A percentile compares a stretch with the other conserved stretches of the same genome.
Conservation (phyloP, 2,888 invertebrate genomes). For the Girardia tigrina region DNA sequence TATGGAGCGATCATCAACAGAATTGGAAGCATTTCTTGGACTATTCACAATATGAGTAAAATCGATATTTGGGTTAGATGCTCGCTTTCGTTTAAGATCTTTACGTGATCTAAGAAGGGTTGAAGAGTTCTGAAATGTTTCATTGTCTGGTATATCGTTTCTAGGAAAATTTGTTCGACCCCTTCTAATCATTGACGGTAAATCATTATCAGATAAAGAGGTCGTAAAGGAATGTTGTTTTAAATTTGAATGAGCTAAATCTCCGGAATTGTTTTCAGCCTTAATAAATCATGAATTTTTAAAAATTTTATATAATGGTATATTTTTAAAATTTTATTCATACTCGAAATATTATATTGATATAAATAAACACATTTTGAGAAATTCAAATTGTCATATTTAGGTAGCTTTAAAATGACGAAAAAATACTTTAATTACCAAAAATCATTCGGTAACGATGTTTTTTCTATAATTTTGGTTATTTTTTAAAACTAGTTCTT, state of each 20-base stretch:
- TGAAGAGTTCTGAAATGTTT: background rate
- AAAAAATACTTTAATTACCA: no score
- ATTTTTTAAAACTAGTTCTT: no score
- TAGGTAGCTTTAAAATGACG: no score
- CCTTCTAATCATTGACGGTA: background rate
- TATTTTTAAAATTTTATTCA: no score
- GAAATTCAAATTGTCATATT: no score
- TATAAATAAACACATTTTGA: no score
- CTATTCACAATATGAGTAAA: background rate
- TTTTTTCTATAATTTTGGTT: no score
- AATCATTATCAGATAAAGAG: slow-evolving; percentile 8
- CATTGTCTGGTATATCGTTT: background rate
- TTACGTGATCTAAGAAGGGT: background rate
- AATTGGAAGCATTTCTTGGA: background rate
- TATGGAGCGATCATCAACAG: no score
- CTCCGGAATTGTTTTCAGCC: background rate
- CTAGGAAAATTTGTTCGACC: background rate
- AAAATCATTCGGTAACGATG: no score
- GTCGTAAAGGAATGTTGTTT: slow-evolving; percentile 17
- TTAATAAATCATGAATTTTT: no score
- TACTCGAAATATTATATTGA: no score
- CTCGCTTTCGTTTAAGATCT: slow-evolving; percentile 1
- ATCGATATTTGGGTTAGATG: slow-evolving; percentile 1
- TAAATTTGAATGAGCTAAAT: slow-evolving; percentile 5
- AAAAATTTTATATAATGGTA: no score